Percentiles rank a stretch among this genome's conserved stretches.
Conservation (phyloP, 2,113 vertebrate genomes). For the Lepus timidus region DNA sequence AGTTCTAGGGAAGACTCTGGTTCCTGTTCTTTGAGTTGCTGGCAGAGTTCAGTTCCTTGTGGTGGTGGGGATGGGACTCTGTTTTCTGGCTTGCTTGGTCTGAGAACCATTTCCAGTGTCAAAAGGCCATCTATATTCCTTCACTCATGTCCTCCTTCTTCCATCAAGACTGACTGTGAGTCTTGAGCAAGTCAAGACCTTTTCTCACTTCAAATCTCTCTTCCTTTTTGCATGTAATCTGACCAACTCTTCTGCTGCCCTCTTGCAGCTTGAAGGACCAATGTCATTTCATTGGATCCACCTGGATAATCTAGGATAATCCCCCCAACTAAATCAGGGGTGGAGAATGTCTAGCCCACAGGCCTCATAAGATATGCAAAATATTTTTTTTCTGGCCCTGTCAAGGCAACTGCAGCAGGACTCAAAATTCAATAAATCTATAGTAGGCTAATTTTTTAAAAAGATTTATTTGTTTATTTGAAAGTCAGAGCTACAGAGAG, state of each 20-base stretch:
- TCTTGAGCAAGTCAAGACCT: not conserved
- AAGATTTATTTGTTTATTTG: too few relatives aligned
- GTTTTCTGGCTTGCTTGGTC: not conserved
- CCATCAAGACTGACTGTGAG: not conserved
- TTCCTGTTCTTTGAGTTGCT: conserved; percentile 23
- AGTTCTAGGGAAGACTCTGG: not conserved
- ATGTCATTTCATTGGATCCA: not conserved
- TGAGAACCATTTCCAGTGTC: not conserved
- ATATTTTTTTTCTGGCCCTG: too few relatives aligned
- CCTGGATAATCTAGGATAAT: not conserved
- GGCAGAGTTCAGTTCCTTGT: not conserved
- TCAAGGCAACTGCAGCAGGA: too few relatives aligned
- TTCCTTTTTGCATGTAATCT: not conserved
- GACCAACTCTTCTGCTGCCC: not conserved
- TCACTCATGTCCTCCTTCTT: not conserved
- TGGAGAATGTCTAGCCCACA: too few relatives aligned
- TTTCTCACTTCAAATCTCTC: conserved; percentile 1
- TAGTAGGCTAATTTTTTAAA: too few relatives aligned
- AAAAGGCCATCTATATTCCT: not conserved
- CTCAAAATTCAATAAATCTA: too few relatives aligned
- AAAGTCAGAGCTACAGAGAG: too few relatives aligned
- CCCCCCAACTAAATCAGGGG: not conserved
- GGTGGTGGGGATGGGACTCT: not conserved
- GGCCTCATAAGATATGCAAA: too few relatives aligned
- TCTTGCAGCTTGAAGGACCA: conserved; percentile 42